Evolutionary conservation across 2,888 invertebrate species (phyloP).

Genomic region (Rhingia campestris): DNA sequence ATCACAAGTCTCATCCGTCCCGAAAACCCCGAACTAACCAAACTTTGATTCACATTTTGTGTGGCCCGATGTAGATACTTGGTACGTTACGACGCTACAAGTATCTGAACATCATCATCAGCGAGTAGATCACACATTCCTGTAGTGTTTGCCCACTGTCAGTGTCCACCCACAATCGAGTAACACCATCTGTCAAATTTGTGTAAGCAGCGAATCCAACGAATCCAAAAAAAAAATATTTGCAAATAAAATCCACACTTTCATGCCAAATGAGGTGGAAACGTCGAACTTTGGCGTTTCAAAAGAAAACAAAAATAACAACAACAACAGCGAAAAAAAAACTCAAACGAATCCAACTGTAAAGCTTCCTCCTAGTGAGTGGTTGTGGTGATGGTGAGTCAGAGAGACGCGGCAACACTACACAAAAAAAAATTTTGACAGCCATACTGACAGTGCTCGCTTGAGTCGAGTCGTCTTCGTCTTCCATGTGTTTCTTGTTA

Average conservation of each 20-base stretch:
- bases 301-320: conserved; percentile 15
- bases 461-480: not conserved
- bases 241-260: conserved; percentile 23
- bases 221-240: not conserved
- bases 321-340: conserved; percentile 13
- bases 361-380: no score
- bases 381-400: no score
- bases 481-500: not conserved
- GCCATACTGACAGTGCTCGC: conserved; percentile 22
- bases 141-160: not conserved
- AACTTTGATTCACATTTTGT: conserved; percentile 46
- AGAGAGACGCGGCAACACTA: conserved; percentile 6
- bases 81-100: no score
- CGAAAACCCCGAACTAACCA: not conserved
- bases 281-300: conserved; percentile 36
- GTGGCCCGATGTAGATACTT: not conserved
- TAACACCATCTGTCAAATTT: conserved; percentile 47
- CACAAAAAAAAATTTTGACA: not conserved
- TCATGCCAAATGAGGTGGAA: conserved; percentile 43
- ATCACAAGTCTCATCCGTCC: conserved; percentile 13
- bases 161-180: conserved; percentile 44
- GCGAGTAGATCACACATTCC: conserved; percentile 5
- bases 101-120: not conserved
- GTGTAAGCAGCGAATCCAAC: conserved; percentile 1
- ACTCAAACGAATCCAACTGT: no score